Conservation (phyloP, 2,888 invertebrate species). For the Drosophila hamatofila region DNA sequence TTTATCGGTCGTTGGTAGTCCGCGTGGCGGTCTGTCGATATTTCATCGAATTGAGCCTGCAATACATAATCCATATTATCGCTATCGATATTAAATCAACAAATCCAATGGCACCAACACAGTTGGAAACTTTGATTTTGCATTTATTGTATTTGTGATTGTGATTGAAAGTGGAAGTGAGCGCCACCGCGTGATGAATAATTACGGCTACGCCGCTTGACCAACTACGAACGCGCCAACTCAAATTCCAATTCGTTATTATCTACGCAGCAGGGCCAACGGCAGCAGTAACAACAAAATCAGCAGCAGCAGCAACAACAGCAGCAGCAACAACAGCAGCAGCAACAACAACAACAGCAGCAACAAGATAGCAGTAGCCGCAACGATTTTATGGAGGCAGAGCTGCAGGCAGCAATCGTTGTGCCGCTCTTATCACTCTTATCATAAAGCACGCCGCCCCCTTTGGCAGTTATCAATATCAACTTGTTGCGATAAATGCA, state of each 20-base stretch:
- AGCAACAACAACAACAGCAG: background rate
- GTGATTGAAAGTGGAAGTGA: constrained; percentile 55
- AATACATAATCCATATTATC: constrained; percentile 15
- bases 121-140: constrained; percentile 50
- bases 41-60: background rate
- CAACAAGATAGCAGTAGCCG: constrained; percentile 15
- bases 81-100: constrained; percentile 48
- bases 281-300: constrained; percentile 12
- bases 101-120: constrained; percentile 42
- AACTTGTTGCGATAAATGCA: constrained; percentile 53
- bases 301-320: constrained; percentile 11
- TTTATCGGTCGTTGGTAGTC: background rate
- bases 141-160: constrained; percentile 55
- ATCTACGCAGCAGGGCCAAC: constrained; percentile 46
- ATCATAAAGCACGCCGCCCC: constrained; percentile 38
- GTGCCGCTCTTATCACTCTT: constrained; percentile 53
- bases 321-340: constrained; percentile 5
- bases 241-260: constrained; percentile 40
- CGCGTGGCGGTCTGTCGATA: constrained; percentile 40
- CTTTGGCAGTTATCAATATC: constrained; percentile 47
- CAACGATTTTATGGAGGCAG: constrained; percentile 38
- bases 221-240: constrained; percentile 35
- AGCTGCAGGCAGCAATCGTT: constrained; percentile 35
- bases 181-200: constrained; percentile 35
- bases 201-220: constrained; percentile 28